These are phyloP conservation scores for Eurytoma californica DNA, from an alignment of 2,888 invertebrate genomes.

Conservation along the genomic window DNA sequence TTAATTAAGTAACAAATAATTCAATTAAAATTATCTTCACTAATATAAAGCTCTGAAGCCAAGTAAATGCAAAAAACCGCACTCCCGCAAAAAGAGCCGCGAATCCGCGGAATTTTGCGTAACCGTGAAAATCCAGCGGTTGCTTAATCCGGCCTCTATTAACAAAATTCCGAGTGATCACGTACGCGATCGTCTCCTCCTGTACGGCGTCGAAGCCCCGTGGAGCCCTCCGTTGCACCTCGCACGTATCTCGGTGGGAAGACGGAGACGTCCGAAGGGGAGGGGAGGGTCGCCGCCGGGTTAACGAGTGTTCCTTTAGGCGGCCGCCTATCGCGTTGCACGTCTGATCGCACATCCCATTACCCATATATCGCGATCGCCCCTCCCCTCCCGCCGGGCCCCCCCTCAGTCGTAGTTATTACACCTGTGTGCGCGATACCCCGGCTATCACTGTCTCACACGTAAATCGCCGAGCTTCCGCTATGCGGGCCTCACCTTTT, in stretches of 20 bases:
- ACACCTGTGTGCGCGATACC: background rate
- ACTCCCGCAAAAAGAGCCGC: no score
- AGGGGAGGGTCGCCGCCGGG: slow-evolving; percentile 2
- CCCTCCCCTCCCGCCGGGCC: background rate
- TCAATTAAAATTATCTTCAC: no score
- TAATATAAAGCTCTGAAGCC: no score
- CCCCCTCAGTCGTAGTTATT: background rate
- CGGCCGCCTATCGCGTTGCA: slow-evolving; percentile 41
- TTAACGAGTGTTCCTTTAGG: slow-evolving; percentile 45
- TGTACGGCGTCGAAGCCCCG: background rate
- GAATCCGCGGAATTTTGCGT: no score
- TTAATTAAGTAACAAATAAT: no score
- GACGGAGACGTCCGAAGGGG: slow-evolving; percentile 2
- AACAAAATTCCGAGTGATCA: slow-evolving; percentile 36
- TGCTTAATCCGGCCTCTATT: slow-evolving; percentile 1
- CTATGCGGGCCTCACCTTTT: no score
- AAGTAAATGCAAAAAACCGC: no score
- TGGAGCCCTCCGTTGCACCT: background rate
- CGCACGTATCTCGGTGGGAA: background rate
- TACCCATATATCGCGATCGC: slow-evolving; percentile 15
- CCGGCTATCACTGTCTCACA: no score
- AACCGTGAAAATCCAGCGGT: no score
- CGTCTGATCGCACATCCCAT: slow-evolving; percentile 51
- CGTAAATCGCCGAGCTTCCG: no score
- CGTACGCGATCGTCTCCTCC: background rate